Base-by-base conservation (phyloP, 2,888 invertebrate genomes). In the Pristionchus exspectatus region DNA sequence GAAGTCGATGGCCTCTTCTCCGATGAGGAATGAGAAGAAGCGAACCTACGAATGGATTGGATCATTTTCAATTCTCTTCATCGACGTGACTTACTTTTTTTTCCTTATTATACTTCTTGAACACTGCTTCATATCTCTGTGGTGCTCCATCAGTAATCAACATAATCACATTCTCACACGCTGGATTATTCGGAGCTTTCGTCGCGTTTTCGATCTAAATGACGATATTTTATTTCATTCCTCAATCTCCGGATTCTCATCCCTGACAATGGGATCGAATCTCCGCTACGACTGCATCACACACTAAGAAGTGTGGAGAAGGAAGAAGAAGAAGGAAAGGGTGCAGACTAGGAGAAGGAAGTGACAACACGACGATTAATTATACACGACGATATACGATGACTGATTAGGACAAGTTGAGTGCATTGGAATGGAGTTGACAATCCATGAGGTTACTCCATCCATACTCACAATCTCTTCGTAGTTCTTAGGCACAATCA, bases 131-230 rank as follows among this genome's bases (percentile, higher is more conserved):
- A 96, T 97, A 98, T 95, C 97, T 97, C 95, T 98, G 97, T 81
- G 98, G 98, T 27, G 98, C 98, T 44, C 99, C 99, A 95, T 99
- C 99, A n/a, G 99, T 98, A 93, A 99, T 97, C 93, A 99, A 96
- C 98, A 99, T 98, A 94, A 99, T 98, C 56, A 98, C 98, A 96
- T 98, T 97, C 96, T 99, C 99, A 95, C 99, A 99, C 95, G 98
- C 93, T 90, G 92, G 90, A n/a, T 92, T 90, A 38, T 84, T 89
- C 81, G 83, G 85, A 69, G 91, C 90, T 56, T 90, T 90, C 56
- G 90, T 91, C 59, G 90, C 91, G 74, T 93, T 93, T 21, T 84
- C 88, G 56, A 93, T 93, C 93, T 93, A 59, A 90, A 90, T 24
- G 21, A 69, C 2, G 30, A 24, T 44, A 12, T 0, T 81, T 33